Evolutionary conservation across 2,888 invertebrate genomes (phyloP), one percentile per base, ranked within the genome.

Genomic region (Crepidodera aurea): DNA sequence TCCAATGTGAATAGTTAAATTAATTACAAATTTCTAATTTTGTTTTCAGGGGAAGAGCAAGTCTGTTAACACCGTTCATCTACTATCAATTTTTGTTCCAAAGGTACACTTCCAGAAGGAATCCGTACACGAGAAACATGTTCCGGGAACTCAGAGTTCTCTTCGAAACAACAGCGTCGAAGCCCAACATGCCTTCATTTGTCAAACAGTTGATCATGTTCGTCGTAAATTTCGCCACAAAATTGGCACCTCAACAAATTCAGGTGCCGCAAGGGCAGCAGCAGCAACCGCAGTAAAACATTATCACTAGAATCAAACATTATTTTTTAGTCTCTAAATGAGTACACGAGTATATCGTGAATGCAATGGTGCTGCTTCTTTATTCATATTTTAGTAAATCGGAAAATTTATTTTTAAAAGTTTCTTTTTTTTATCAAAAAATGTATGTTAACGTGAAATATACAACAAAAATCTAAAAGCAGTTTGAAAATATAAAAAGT

Each of bases 51-150:
- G 97, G 97, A 22, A 89, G 90, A 82, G 93, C 93, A 76, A 93
- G 93, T 22, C 83, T 98, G 61, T 84, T 98, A 76, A 92, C 96
- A 10, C 97, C 98, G 42, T 93, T 99, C 82, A 88, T 97, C 75
- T 99, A 98, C 85, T 98, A 97, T 83, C 94, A 98, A 80, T 99
- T 99, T 83, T 84, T 99, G 75, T 88, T 90, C 64, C 87, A 95
- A 79, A 90, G 99, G 65, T 96, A 98, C 83, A 85, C 92, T 64
- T 98, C 98, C 4, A 88, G 95, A 60, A 90, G 99, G 73, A 99
- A 99, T 85, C 97, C 98, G 0, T 95, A 94, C 84, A 96, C 96
- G 56, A 90, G 96, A 78, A 95, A 90, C 79, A 91, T 96, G 81
- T 98, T 97, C 84, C 86, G 88, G 69, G 97, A 97, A 81, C 83